Evolutionary conservation across 2,113 vertebrate species (phyloP).

Genomic region (Xiphophorus hellerii): DNA sequence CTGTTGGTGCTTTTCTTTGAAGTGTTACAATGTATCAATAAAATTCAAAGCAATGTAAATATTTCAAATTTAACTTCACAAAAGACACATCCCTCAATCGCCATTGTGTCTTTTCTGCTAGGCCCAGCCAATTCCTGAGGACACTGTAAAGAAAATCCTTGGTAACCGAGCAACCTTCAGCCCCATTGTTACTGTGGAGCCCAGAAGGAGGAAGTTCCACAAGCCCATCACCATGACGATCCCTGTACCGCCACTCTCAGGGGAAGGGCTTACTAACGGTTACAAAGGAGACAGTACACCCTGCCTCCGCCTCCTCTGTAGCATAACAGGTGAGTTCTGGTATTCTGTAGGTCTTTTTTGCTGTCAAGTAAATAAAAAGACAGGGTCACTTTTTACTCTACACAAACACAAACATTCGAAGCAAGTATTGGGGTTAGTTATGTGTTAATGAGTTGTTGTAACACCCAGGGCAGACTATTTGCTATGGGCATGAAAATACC

Average conservation of each 20-base stretch:
- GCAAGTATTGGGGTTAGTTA: not conserved
- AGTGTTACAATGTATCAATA: not conserved
- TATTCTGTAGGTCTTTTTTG: not conserved
- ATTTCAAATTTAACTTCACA: not conserved
- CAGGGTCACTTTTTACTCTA: not conserved
- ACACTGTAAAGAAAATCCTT: constrained; percentile 93
- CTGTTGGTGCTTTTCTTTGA: not conserved
- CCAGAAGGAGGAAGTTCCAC: constrained; percentile 97
- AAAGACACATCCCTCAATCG: not conserved
- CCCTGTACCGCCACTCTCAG: constrained; percentile 92
- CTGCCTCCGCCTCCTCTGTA: constrained; percentile 94
- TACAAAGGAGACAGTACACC: constrained; percentile 93
- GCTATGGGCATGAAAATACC: not conserved
- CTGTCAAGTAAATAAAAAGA: not conserved
- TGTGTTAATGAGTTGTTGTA: not conserved
- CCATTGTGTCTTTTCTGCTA: constrained; percentile 43
- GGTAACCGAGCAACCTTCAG: constrained; percentile 97
- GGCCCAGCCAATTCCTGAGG: constrained; percentile 97
- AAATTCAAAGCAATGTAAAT: rapidly evolving
- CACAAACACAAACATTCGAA: not conserved
- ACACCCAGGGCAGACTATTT: not conserved
- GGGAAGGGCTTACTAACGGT: constrained; percentile 87
- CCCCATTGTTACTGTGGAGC: constrained; percentile 98
- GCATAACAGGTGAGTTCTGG: constrained; percentile 90
- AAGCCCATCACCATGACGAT: constrained; percentile 99